Conservation (phyloP, 2,797 vertebrate species). For the Spinus olivaceus region DNA sequence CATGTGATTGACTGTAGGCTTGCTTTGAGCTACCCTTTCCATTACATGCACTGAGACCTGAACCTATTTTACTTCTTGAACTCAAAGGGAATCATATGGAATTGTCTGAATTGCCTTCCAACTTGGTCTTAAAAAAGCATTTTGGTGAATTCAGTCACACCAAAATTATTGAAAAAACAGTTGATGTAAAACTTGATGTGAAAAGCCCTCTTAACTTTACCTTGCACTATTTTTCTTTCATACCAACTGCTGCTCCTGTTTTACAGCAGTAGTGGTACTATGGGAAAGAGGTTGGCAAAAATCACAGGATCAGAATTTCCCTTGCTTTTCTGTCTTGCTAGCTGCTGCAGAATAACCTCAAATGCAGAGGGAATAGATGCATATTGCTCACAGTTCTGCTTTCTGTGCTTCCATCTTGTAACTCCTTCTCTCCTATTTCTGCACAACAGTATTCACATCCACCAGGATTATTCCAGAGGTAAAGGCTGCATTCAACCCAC, state of each 20-base stretch:
- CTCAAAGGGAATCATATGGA: not conserved
- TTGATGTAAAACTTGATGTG: rapidly evolving
- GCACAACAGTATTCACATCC: not conserved
- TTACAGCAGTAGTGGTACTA: not conserved
- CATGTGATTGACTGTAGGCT: not conserved
- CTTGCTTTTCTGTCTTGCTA: not conserved
- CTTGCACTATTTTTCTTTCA: not conserved
- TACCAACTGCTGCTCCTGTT: not conserved
- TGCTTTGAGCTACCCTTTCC: not conserved
- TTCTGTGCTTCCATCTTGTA: not conserved
- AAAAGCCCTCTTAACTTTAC: not conserved
- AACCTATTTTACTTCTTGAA: not conserved
- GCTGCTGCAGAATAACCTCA: not conserved
- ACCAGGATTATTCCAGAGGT: not conserved
- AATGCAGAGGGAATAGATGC: not conserved
- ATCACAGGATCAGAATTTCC: not conserved
- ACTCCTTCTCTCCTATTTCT: not conserved
- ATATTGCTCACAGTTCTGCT: not conserved
- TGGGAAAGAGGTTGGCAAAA: not conserved
- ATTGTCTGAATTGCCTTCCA: not conserved
- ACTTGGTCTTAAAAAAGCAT: not conserved
- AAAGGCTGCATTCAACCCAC: not conserved
- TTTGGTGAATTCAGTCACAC: not conserved
- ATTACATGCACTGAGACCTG: not conserved
- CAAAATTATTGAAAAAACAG: not conserved